Evolutionary conservation across 2,113 vertebrate genomes (phyloP).

Genomic region (Callithrix jacchus): DNA sequence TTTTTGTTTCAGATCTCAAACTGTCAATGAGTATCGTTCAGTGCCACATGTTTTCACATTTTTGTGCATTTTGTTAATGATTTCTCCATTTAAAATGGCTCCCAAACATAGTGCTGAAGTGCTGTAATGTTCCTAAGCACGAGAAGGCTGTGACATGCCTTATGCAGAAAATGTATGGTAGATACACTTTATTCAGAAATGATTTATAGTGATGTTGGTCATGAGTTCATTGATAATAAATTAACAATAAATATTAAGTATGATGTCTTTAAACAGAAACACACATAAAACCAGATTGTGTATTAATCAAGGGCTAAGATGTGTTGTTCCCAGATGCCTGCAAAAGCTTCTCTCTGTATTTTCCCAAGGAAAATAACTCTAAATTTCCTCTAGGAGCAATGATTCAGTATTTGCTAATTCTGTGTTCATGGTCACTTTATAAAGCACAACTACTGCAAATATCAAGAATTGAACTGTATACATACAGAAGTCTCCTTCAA

Average conservation of each 20-base stretch:
- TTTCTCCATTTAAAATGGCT: neutral
- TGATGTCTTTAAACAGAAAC: neutral
- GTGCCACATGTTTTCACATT: neutral
- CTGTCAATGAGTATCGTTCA: neutral
- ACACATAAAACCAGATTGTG: neutral
- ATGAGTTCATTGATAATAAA: neutral
- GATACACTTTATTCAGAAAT: neutral
- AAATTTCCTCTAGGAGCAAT: neutral
- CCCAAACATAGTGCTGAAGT: neutral
- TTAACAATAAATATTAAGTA: neutral
- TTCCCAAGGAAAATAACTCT: neutral
- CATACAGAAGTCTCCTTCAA: neutral
- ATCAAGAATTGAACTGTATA: neutral
- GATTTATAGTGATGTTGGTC: neutral
- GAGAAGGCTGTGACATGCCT: neutral
- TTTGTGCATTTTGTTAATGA: neutral
- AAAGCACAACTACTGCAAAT: neutral
- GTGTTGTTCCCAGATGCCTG: neutral
- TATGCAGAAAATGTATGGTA: neutral
- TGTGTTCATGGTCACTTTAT: neutral
- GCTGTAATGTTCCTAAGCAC: neutral
- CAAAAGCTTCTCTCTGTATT: neutral
- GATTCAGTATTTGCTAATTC: neutral
- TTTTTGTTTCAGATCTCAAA: neutral
- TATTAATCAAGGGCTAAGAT: neutral